Evolutionary conservation across 2,888 invertebrate genomes (phyloP), one percentile per base, ranked within the genome.

Genomic region (Barypeithes pellucidus): DNA sequence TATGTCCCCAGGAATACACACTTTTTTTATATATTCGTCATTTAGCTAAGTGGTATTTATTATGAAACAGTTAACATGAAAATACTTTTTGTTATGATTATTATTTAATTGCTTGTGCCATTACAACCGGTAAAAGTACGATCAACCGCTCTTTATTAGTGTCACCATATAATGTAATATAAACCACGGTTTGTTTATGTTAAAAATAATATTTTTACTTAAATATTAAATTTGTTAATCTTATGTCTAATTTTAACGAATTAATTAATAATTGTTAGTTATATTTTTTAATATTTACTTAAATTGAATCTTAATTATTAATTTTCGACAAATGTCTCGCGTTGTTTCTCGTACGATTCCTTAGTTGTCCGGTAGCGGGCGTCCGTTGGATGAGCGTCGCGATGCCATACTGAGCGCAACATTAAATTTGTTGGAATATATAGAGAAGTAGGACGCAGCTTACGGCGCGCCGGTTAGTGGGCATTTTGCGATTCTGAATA

Each of bases 391-490:
- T 12, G 4, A 43, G 62, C 57, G 57, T 70, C 70, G 70, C 70
- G 70, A 45, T 41, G 62, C 63, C 54, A 43, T 54, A 70, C 70
- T 70, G 45, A 63, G 57, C 71, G 59, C 71, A 71, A 71, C 59
- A 66, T 59, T 59, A 65, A 71, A 65, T 63, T 41, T 71, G 71
- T 71, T 71, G 59, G 66, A 71, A 59, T 71, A 65, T 71, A 71
- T 71, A 66, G 52, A 62, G 22, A 59, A 59, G 22, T 54, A 63
- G 54, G 16, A 71, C 65, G 50, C 50, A 43, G 57, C 54, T 3
- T 29, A 29, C 9, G 29, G 3, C 24, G 29, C 54, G 54, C 54
- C 54, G 33, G 11, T 4, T 18, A 33, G 47, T n/a, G 33, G 41
- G 20, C 41, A 1, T 43, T 54, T 54, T 54, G 8, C 24, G 22